phyloP scores from a whole-genome alignment of 2,113 vertebrate species.

The Corythoichthys intestinalis region DNA sequence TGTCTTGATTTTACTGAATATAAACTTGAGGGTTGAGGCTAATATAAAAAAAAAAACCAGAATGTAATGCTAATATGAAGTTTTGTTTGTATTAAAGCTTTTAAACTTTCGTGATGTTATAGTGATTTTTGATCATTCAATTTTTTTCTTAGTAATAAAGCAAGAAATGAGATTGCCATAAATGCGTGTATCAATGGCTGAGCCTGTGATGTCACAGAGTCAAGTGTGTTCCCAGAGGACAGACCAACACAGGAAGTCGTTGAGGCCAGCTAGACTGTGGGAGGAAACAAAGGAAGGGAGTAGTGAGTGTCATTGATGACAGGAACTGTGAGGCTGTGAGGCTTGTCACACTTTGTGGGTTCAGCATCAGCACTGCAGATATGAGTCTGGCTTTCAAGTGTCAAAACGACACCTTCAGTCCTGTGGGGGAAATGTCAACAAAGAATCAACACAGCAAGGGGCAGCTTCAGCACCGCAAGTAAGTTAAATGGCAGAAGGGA shows the following conservation, averaged over 20 bases:
- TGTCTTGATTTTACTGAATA: not conserved
- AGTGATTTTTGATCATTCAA: not conserved
- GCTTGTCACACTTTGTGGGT: slow-evolving; percentile 24
- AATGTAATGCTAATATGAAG: not conserved
- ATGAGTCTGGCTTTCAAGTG: slow-evolving; percentile 54
- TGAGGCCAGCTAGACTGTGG: slow-evolving; percentile 44
- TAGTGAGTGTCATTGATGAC: slow-evolving; percentile 24
- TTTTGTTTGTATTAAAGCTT: too few species aligned
- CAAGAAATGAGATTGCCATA: slow-evolving; percentile 7
- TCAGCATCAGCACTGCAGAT: slow-evolving; percentile 42
- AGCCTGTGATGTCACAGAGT: slow-evolving; percentile 42
- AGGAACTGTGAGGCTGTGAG: slow-evolving; percentile 35
- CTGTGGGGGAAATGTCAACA: slow-evolving; percentile 55
- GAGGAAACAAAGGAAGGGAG: slow-evolving; percentile 45
- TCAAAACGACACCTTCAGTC: slow-evolving; percentile 46
- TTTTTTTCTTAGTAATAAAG: not conserved
- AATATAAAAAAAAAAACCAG: too few species aligned
- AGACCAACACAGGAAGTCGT: slow-evolving; percentile 54
- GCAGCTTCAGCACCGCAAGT: slow-evolving; percentile 40
- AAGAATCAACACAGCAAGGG: slow-evolving; percentile 43
- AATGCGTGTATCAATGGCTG: slow-evolving; percentile 1
- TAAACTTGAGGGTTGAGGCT: not conserved
- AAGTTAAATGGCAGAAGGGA: slow-evolving; percentile 36
- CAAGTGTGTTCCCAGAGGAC: slow-evolving; percentile 39
- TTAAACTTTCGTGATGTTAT: not conserved